Conservation (phyloP, 2,888 invertebrate genomes). For the Globia sparganii region DNA sequence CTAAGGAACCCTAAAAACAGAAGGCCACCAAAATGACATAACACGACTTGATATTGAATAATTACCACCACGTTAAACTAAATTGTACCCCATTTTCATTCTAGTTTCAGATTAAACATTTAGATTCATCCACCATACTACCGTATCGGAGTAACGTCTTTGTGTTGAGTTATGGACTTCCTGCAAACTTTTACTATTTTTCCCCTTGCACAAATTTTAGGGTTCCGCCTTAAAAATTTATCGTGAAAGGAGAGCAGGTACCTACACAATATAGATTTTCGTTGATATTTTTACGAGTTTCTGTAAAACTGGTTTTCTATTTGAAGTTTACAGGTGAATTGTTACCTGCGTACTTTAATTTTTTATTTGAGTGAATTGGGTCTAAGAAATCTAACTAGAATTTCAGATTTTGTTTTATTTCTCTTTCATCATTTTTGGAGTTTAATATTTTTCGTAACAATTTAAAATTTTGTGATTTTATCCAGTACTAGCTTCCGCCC, state of each 20-base stretch:
- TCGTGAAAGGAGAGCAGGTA: conserved; percentile 9
- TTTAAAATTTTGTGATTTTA: background rate
- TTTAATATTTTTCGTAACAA: background rate
- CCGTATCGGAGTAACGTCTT: conserved; percentile 61
- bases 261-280: conserved; percentile 13
- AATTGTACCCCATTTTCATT: conserved; percentile 35
- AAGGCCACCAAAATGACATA: background rate
- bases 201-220: conserved; percentile 64
- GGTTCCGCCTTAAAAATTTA: conserved; percentile 46
- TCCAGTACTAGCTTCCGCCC: background rate
- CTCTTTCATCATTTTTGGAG: background rate
- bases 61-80: background rate
- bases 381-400: background rate
- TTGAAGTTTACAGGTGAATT: conserved; percentile 15
- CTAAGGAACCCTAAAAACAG: no score
- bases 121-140: conserved; percentile 55
- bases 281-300: conserved; percentile 33
- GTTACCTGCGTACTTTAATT: background rate
- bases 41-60: background rate
- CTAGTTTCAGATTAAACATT: conserved; percentile 54
- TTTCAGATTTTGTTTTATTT: background rate
- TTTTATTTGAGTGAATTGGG: background rate
- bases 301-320: conserved; percentile 5
- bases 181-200: conserved; percentile 65
- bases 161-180: conserved; percentile 64